These are phyloP conservation scores for Rhynchonycteris naso DNA, from an alignment of 2,797 vertebrate genomes.

Conservation along the genomic window DNA sequence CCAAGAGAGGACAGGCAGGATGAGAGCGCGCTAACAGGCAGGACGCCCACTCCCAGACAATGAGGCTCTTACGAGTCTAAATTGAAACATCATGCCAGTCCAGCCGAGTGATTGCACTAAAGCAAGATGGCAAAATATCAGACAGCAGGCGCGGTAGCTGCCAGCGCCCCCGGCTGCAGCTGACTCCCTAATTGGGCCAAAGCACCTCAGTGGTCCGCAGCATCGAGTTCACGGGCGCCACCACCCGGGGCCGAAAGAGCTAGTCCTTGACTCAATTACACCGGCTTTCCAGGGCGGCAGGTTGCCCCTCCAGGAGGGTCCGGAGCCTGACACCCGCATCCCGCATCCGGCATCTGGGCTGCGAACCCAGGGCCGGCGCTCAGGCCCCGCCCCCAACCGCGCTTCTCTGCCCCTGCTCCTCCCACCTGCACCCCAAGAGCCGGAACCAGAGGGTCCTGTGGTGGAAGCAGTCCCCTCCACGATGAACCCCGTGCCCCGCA, in stretches of 20 bases:
- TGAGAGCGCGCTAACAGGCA: slow-evolving; percentile 63
- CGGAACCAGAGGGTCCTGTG: too few species aligned
- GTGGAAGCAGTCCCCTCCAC: neutral
- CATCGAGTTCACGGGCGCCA: neutral
- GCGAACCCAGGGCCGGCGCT: neutral
- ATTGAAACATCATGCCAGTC: slow-evolving; percentile 69
- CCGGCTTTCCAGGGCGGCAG: neutral
- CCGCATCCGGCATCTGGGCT: neutral
- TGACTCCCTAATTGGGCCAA: slow-evolving; percentile 61
- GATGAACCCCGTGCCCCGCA: neutral
- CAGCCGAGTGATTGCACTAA: slow-evolving; percentile 46
- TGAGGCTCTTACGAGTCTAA: slow-evolving; percentile 50
- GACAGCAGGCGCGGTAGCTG: slow-evolving; percentile 53
- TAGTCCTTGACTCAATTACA: slow-evolving; percentile 50
- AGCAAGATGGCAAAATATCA: slow-evolving; percentile 70
- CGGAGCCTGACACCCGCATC: neutral
- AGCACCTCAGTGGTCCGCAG: neutral
- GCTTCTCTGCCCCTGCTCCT: neutral
- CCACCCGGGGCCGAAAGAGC: slow-evolving; percentile 5
- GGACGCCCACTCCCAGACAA: slow-evolving; percentile 73
- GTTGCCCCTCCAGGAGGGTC: neutral
- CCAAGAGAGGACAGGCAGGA: slow-evolving; percentile 70
- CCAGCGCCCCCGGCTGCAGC: neutral
- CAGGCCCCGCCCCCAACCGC: fast-evolving
- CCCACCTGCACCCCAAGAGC: neutral